phyloP scores from a whole-genome alignment of 35 echinoderm and acorn worm genomes.

The Apostichopus californicus region DNA sequence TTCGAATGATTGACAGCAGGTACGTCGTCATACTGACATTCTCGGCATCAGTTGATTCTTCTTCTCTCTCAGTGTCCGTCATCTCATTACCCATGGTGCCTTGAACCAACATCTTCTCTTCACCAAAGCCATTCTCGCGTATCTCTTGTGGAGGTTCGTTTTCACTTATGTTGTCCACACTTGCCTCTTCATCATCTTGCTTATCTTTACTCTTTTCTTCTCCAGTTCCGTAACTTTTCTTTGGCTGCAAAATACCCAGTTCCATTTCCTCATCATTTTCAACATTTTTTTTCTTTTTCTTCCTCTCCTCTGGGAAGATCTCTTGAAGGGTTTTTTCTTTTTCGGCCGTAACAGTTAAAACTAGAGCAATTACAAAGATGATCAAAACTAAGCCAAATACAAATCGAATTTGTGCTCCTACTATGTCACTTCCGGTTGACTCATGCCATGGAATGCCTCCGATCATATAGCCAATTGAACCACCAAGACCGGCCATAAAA shows the following conservation, averaged over 20 bases:
- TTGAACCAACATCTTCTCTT: not conserved
- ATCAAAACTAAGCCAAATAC: slow-evolving; percentile 85
- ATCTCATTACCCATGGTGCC: not conserved
- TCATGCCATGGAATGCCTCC: slow-evolving; percentile 90
- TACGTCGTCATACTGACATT: slow-evolving; percentile 73
- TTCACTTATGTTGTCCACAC: not conserved
- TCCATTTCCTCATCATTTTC: slow-evolving; percentile 63
- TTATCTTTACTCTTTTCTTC: not conserved
- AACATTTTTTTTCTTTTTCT: slow-evolving; percentile 34
- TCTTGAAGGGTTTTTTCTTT: slow-evolving; percentile 83
- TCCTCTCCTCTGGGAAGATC: slow-evolving; percentile 66
- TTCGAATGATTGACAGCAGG: slow-evolving; percentile 82
- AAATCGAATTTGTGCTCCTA: slow-evolving; percentile 74
- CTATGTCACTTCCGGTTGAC: slow-evolving; percentile 45
- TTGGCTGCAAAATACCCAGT: slow-evolving; percentile 60
- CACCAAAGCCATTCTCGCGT: not conserved
- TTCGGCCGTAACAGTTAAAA: slow-evolving; percentile 83
- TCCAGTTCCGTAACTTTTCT: slow-evolving; percentile 78
- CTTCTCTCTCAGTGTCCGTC: slow-evolving; percentile 12
- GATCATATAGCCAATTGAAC: slow-evolving; percentile 86
- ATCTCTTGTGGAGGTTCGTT: not conserved
- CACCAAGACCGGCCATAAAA: slow-evolving; percentile 96
- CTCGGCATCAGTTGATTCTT: slow-evolving; percentile 25
- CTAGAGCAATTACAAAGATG: slow-evolving; percentile 79
- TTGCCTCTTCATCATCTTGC: not conserved